phyloP scores from a whole-genome alignment of 2,888 invertebrate species.

The Zeuzera pyrina region DNA sequence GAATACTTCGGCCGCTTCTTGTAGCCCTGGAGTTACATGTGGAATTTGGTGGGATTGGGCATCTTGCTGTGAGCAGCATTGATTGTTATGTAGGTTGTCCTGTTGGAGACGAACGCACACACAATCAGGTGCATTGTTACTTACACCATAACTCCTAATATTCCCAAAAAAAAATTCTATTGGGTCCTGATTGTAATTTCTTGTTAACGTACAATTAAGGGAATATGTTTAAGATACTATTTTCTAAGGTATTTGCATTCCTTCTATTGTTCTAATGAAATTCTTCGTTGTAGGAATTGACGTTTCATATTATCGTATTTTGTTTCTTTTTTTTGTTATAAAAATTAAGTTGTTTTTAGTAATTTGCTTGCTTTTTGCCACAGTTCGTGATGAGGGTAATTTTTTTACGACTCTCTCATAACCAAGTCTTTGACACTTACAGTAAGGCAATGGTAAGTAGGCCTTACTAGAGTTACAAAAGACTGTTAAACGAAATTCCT shows the following conservation, averaged over 20 bases:
- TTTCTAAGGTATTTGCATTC: conserved; percentile 7
- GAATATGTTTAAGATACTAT: conserved; percentile 5
- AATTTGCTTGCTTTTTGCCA: neutral
- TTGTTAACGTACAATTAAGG: neutral
- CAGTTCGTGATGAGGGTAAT: conserved; percentile 10
- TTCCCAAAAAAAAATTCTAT: neutral
- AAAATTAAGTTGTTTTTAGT: neutral
- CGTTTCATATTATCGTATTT: conserved; percentile 2
- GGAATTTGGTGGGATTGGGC: too few relatives aligned
- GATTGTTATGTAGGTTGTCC: too few relatives aligned
- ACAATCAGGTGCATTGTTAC: neutral
- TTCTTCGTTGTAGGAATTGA: conserved; percentile 8
- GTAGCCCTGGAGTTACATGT: too few relatives aligned
- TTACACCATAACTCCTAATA: neutral
- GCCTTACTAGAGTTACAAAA: too few relatives aligned
- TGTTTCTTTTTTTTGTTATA: neutral
- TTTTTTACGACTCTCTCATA: conserved; percentile 4
- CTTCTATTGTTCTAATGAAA: conserved; percentile 12
- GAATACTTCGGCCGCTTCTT: too few relatives aligned
- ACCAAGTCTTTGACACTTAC: too few relatives aligned
- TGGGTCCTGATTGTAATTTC: neutral
- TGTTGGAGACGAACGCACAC: too few relatives aligned
- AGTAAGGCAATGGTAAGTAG: too few relatives aligned
- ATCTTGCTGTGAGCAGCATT: too few relatives aligned
- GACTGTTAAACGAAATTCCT: too few relatives aligned